phyloP scores from a whole-genome alignment of 2,113 vertebrate species.

The Cochlearius cochlearius region DNA sequence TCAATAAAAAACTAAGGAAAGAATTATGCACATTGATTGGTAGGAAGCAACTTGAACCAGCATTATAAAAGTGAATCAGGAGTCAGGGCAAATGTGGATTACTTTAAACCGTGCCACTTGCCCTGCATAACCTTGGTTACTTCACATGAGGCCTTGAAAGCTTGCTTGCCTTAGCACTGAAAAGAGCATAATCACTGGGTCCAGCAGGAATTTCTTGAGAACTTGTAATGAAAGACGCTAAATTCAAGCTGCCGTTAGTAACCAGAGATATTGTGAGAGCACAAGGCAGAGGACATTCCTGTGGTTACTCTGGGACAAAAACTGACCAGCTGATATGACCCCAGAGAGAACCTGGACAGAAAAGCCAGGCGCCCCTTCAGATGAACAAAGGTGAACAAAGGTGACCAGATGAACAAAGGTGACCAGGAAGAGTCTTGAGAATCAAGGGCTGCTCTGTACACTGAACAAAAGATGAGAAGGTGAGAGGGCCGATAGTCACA shows the following conservation, averaged over 20 bases:
- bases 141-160: not conserved
- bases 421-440: not conserved
- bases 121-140: not conserved
- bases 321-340: not conserved
- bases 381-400: not conserved
- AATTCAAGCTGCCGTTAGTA: not conserved
- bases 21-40: conserved; percentile 30
- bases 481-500: not conserved
- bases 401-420: not conserved
- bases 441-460: not conserved
- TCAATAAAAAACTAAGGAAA: conserved; percentile 50
- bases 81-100: not conserved
- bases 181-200: not conserved
- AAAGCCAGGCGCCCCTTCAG: not conserved
- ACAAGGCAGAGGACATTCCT: not conserved
- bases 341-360: not conserved
- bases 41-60: not conserved
- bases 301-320: not conserved
- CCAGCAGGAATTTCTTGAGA: not conserved
- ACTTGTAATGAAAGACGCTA: not conserved
- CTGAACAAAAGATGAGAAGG: not conserved
- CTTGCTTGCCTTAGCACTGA: not conserved
- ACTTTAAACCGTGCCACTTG: not conserved
- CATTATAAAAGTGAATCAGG: not conserved
- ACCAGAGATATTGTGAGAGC: not conserved